Conservation (phyloP, 2,797 vertebrate species). For the Megaceryle alcyon region DNA sequence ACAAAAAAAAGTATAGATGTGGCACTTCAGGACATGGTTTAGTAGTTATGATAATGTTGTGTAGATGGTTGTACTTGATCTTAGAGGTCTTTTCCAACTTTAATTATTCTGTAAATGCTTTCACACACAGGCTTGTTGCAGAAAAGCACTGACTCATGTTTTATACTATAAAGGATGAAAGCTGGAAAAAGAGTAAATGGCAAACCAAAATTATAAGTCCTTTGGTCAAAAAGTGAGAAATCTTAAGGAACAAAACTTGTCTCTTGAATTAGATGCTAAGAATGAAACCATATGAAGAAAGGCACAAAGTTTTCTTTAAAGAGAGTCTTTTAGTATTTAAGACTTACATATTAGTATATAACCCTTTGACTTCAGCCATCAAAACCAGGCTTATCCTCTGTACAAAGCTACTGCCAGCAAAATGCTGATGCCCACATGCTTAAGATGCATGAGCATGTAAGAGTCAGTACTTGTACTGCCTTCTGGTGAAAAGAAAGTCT, state of each 20-base stretch:
- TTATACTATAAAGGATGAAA: neutral
- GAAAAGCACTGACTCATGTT: neutral
- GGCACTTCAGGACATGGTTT: too few relatives aligned
- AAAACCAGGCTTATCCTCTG: neutral
- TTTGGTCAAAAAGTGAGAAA: neutral
- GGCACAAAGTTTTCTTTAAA: neutral
- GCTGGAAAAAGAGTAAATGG: neutral
- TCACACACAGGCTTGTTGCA: neutral
- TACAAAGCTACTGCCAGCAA: neutral
- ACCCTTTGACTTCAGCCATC: neutral
- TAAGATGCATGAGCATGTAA: accelerated
- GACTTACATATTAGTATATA: neutral
- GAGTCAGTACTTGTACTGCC: accelerated
- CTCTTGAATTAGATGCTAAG: neutral
- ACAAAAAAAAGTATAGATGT: too few relatives aligned
- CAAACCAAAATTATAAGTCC: neutral
- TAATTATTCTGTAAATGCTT: neutral
- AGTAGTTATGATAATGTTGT: too few relatives aligned
- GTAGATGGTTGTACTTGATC: too few relatives aligned
- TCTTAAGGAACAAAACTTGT: neutral
- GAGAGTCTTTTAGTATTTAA: neutral
- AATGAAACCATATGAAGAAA: neutral
- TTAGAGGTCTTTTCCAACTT: too few relatives aligned
- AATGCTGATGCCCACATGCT: accelerated
- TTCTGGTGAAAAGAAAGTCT: neutral